Percentiles rank a stretch among this genome's conserved stretches.
Evolutionary conservation across 2,113 vertebrate species (phyloP).

Genomic region (Calidris pugnax): DNA sequence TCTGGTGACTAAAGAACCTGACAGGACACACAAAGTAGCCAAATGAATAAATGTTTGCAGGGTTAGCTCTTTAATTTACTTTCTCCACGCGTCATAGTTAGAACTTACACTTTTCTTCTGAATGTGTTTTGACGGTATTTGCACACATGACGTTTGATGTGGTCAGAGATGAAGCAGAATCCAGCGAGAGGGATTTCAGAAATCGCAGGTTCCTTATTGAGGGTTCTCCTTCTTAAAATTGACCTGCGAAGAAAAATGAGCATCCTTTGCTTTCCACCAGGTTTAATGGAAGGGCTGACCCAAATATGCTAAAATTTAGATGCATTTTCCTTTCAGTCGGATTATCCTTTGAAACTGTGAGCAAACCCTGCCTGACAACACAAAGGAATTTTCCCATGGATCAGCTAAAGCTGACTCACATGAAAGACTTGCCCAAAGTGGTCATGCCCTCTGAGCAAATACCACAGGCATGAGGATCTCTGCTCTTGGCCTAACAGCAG

Average conservation of each 20-base stretch:
- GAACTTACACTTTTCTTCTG: background rate
- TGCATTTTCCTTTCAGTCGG: conserved; percentile 60
- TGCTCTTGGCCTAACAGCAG: conserved; percentile 70
- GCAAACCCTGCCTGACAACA: conserved; percentile 81
- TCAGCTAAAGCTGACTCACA: conserved; percentile 83
- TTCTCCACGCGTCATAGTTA: background rate
- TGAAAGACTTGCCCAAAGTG: conserved; percentile 83
- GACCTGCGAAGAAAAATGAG: background rate
- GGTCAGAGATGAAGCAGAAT: background rate
- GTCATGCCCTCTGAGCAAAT: conserved; percentile 84
- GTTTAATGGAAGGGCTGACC: background rate
- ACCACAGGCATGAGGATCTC: conserved; percentile 80
- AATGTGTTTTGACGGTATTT: background rate
- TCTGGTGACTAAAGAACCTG: background rate
- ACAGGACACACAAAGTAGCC: background rate
- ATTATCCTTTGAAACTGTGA: conserved; percentile 77
- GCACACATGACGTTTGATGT: background rate
- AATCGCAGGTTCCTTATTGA: background rate
- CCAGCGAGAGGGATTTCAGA: background rate
- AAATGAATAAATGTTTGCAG: background rate
- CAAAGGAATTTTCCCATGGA: conserved; percentile 85
- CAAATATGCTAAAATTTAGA: conserved; percentile 50
- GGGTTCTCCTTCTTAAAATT: background rate
- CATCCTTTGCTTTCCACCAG: background rate
- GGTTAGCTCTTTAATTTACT: background rate